Conservation (phyloP, 2,113 vertebrate genomes). For the Ellobius talpinus region DNA sequence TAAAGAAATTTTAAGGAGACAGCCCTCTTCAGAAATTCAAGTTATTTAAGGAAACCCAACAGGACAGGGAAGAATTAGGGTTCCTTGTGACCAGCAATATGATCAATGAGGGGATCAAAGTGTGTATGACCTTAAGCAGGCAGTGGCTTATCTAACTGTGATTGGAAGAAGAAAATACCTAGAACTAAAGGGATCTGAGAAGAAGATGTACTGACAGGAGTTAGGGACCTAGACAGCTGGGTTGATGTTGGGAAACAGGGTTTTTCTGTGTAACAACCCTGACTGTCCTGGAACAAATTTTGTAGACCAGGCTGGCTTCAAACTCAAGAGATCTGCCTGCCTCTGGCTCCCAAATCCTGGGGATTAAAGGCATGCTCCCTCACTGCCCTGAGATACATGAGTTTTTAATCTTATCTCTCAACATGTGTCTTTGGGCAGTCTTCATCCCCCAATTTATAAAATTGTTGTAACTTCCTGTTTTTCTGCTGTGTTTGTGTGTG, state of each 20-base stretch:
- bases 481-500: no score
- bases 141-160: not conserved
- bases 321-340: not conserved
- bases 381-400: not conserved
- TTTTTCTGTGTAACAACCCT: not conserved
- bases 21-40: not conserved
- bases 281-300: not conserved
- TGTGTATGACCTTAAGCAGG: constrained; percentile 36
- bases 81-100: not conserved
- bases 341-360: not conserved
- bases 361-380: not conserved
- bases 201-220: not conserved
- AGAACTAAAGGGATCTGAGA: not conserved
- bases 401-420: constrained; percentile 37
- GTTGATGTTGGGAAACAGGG: not conserved
- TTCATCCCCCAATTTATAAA: constrained; percentile 11
- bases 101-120: constrained; percentile 12
- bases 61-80: not conserved
- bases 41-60: constrained; percentile 15
- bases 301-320: not conserved
- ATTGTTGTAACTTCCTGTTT: not conserved
- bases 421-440: not conserved
- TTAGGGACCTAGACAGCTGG: not conserved
- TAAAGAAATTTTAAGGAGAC: not conserved
- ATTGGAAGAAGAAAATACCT: constrained; percentile 6